phyloP scores from a whole-genome alignment of 2,888 invertebrate genomes.

The Epistrophella euchroma region DNA sequence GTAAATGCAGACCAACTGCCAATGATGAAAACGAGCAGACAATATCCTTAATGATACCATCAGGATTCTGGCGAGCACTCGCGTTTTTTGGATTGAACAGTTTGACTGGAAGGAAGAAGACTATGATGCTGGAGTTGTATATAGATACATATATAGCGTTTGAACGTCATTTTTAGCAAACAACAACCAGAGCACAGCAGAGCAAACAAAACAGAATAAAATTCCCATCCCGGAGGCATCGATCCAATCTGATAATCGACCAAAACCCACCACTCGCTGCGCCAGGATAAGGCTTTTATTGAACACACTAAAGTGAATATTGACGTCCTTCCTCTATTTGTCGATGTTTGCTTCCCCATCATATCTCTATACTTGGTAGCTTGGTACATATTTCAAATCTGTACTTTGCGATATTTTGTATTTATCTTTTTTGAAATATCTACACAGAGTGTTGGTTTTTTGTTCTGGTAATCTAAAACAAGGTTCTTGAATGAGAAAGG shows the following conservation, averaged over 20 bases:
- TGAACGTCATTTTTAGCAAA: constrained; percentile 56
- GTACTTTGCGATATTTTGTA: constrained; percentile 32
- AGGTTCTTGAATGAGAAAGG: neutral
- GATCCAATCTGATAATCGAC: constrained; percentile 71
- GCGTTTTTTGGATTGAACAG: constrained; percentile 49
- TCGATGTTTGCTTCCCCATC: constrained; percentile 14
- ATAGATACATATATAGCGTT: neutral
- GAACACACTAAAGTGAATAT: constrained; percentile 65
- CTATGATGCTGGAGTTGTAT: neutral
- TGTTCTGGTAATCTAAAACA: neutral
- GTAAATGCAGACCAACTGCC: constrained; percentile 73
- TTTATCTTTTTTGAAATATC: neutral
- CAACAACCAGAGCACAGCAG: constrained; percentile 45
- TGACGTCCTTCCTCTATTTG: constrained; percentile 39
- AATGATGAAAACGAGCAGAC: constrained; percentile 74
- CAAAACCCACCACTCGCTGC: constrained; percentile 31
- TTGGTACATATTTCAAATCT: constrained; percentile 11
- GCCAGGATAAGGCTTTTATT: constrained; percentile 53
- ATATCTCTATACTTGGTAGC: no score
- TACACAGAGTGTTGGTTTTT: neutral
- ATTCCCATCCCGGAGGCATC: constrained; percentile 66
- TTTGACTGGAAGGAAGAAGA: constrained; percentile 22
- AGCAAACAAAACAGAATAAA: constrained; percentile 60
- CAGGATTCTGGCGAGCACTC: constrained; percentile 69
- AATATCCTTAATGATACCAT: constrained; percentile 74